Evolutionary conservation across 1,140 invertebrate genomes (phyloP).

Genomic region (Polypedilum vanderplanki): DNA sequence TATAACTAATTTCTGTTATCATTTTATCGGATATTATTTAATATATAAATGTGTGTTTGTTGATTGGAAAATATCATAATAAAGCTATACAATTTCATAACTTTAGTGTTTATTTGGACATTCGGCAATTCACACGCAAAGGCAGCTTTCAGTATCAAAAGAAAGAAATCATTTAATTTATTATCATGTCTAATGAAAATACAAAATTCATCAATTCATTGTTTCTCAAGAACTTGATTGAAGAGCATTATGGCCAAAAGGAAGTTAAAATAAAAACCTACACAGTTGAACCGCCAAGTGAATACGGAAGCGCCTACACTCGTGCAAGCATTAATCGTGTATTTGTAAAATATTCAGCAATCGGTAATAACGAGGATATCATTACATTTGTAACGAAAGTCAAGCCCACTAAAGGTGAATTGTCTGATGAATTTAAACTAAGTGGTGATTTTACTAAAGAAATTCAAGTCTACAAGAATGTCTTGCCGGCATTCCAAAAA

Average conservation of each 20-base stretch:
- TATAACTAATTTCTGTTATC: neutral
- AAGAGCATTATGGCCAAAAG: neutral
- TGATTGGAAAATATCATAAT: neutral
- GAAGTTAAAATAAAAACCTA: constrained; percentile 14
- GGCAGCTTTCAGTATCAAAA: no score
- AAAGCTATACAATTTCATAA: neutral
- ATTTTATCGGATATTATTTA: neutral
- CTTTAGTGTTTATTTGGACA: constrained; percentile 1
- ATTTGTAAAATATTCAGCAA: constrained; percentile 7
- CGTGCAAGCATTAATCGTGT: constrained; percentile 9
- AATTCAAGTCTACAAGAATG: neutral
- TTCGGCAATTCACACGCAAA: neutral
- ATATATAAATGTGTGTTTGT: neutral
- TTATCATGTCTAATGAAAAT: neutral
- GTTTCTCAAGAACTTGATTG: neutral
- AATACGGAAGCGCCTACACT: neutral
- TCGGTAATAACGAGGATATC: neutral
- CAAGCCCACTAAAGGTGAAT: neutral
- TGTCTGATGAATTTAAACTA: neutral
- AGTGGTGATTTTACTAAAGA: constrained; percentile 17
- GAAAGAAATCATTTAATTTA: no score
- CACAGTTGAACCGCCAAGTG: neutral
- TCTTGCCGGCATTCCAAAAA: neutral
- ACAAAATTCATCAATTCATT: constrained; percentile 25
- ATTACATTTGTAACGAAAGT: constrained; percentile 15